Percentiles rank a stretch among this genome's conserved stretches.
These are phyloP conservation scores for Prosopocoilus inquinatus DNA, from an alignment of 2,888 invertebrate species.

Conservation along the genomic window DNA sequence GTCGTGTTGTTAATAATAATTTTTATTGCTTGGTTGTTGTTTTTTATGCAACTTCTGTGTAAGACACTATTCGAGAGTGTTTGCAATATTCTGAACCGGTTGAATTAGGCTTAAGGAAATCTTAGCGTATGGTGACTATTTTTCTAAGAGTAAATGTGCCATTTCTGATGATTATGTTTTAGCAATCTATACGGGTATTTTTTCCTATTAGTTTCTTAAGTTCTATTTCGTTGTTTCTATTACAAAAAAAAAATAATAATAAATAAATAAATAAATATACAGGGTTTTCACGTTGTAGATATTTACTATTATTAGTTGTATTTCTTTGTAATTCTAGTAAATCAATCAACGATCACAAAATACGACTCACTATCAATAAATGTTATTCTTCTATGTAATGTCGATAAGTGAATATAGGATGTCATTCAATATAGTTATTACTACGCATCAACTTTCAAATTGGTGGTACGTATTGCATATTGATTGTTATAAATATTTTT, in stretches of 20 bases:
- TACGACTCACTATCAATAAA: constrained; percentile 1
- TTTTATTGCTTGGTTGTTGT: constrained; percentile 35
- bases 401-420: neutral
- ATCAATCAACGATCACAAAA: neutral
- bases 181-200: constrained; percentile 2
- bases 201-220: constrained; percentile 3
- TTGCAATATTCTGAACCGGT: neutral
- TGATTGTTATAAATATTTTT: neutral
- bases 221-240: neutral
- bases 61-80: constrained; percentile 10
- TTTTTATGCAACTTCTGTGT: constrained; percentile 22
- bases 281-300: constrained; percentile 3
- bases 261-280: neutral
- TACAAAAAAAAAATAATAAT: neutral
- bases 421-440: too few relatives aligned
- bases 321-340: neutral
- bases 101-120: constrained; percentile 2
- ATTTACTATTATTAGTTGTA: neutral
- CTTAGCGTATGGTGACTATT: neutral
- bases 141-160: constrained; percentile 1
- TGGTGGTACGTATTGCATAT: too few relatives aligned
- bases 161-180: neutral
- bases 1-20: constrained; percentile 39
- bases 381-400: neutral
- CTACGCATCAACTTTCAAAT: too few relatives aligned